A percentile compares a stretch with the other conserved stretches of the same genome.
Evolutionary conservation across 2,113 vertebrate species (phyloP).

Genomic region (Eonycteris spelaea): DNA sequence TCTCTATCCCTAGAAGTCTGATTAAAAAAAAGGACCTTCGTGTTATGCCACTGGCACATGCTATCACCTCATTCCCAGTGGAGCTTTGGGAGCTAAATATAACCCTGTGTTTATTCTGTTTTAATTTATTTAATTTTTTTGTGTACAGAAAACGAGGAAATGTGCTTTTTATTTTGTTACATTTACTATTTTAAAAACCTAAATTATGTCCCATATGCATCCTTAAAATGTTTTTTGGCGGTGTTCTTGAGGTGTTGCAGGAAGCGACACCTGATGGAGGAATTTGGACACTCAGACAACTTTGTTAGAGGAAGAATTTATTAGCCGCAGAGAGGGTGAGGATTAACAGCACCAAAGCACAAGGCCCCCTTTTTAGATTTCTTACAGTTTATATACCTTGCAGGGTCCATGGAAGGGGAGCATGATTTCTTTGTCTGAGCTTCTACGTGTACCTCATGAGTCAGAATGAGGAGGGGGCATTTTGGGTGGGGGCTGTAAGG

Average conservation of each 20-base stretch:
- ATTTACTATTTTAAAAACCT: not conserved
- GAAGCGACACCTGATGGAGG: too few species aligned
- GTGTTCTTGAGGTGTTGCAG: not conserved
- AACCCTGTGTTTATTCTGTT: not conserved
- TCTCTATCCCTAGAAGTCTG: not conserved
- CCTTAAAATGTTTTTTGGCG: not conserved
- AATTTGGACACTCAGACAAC: too few species aligned
- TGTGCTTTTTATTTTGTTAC: not conserved
- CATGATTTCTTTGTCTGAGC: too few species aligned
- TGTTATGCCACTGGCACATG: rapidly evolving
- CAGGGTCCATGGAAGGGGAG: too few species aligned
- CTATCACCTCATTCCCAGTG: not conserved
- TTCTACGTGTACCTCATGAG: too few species aligned
- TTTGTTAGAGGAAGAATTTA: too few species aligned
- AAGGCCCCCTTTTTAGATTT: too few species aligned
- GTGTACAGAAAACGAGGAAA: not conserved
- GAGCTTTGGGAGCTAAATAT: not conserved
- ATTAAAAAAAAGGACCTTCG: not conserved
- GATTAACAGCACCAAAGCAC: too few species aligned
- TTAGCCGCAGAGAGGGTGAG: too few species aligned
- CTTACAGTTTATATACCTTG: too few species aligned
- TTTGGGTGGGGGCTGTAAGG: too few species aligned
- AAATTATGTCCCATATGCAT: not conserved
- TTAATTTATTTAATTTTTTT: not conserved
- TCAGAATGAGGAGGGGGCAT: too few species aligned